Conservation (phyloP, 2,797 vertebrate species). For the Schizopygopsis pylzovi region DNA sequence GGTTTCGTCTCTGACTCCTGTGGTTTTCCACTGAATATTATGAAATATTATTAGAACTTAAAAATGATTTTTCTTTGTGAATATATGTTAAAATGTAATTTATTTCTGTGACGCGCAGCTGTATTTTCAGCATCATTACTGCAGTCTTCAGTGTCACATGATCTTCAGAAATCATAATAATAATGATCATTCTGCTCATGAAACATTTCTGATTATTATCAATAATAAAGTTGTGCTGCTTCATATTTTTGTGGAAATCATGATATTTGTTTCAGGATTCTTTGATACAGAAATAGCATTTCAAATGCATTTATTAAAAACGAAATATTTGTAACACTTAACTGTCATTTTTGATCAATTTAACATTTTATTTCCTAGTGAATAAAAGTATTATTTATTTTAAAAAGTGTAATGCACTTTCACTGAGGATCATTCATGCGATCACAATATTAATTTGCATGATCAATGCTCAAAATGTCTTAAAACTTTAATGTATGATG, state of each 20-base stretch:
- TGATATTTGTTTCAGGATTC: background rate
- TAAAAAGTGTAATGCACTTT: background rate
- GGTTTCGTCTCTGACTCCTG: background rate
- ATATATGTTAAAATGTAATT: background rate
- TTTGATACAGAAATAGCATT: background rate
- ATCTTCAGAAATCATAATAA: background rate
- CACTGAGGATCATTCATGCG: background rate
- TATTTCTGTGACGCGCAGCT: background rate
- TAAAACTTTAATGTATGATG: too few species aligned
- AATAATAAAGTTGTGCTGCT: background rate
- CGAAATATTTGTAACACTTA: too few species aligned
- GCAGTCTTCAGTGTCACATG: background rate
- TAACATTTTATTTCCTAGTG: background rate
- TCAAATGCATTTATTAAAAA: too few species aligned
- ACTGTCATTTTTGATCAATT: too few species aligned
- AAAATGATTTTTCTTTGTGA: too few species aligned
- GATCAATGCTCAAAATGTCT: too few species aligned
- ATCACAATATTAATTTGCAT: too few species aligned
- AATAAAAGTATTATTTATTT: background rate
- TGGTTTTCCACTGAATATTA: constrained; percentile 42
- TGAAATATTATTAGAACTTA: background rate
- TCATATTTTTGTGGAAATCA: background rate
- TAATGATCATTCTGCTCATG: background rate
- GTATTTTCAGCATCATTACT: background rate
- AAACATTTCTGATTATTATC: background rate